Evolutionary conservation across 2,888 invertebrate species (phyloP).

Genomic region (Drosophila paranaensis): DNA sequence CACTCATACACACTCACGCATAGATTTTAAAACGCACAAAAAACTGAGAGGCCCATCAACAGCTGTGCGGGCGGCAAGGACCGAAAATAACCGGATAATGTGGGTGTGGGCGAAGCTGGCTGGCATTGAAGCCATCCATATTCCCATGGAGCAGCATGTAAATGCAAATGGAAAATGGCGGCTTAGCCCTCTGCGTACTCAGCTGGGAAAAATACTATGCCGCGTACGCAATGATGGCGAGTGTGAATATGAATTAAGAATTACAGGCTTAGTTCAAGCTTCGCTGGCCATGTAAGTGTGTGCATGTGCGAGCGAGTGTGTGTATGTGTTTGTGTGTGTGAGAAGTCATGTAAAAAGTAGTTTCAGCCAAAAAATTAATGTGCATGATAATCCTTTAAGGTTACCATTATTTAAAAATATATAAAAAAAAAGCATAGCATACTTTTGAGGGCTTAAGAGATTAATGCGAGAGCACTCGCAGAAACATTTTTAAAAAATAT

Average conservation of each 20-base stretch:
- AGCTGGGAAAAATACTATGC: constrained; percentile 71
- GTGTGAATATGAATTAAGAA: constrained; percentile 61
- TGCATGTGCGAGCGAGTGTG: background rate
- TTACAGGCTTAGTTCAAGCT: constrained; percentile 49
- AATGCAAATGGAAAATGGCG: constrained; percentile 58
- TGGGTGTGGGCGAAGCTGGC: constrained; percentile 17
- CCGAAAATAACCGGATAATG: constrained; percentile 34
- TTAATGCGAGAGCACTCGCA: no score
- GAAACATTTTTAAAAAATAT: background rate
- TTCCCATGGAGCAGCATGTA: constrained; percentile 31
- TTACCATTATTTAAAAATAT: background rate
- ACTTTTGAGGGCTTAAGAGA: constrained; percentile 16
- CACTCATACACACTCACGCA: constrained; percentile 6
- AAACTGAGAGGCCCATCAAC: constrained; percentile 35
- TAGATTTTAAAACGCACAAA: constrained; percentile 18
- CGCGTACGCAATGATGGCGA: constrained; percentile 49
- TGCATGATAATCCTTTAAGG: constrained; percentile 2
- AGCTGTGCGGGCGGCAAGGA: constrained; percentile 45
- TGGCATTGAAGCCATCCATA: constrained; percentile 28
- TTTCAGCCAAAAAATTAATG: background rate
- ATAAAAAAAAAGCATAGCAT: constrained; percentile 12
- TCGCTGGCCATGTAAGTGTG: constrained; percentile 6
- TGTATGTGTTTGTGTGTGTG: background rate
- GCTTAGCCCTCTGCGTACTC: constrained; percentile 43
- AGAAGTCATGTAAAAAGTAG: constrained; percentile 1